Evolutionary conservation across 2,113 vertebrate genomes (phyloP).

Genomic region (Myrmecophaga tridactyla): DNA sequence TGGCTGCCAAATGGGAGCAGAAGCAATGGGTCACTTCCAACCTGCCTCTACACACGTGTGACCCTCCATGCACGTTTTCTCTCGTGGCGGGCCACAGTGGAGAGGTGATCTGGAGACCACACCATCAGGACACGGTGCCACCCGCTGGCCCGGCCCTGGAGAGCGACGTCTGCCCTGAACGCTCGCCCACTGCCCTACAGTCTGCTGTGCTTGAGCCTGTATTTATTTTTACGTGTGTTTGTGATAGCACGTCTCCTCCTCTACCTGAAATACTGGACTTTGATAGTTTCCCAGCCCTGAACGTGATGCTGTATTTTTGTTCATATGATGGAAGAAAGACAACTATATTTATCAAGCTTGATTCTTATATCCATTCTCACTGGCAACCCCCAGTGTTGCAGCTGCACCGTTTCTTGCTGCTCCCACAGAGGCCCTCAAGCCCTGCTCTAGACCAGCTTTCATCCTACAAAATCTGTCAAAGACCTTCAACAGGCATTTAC

Average conservation of each 20-base stretch:
- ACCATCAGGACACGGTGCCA: neutral
- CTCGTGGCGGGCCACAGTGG: neutral
- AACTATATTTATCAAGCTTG: neutral
- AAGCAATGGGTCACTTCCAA: neutral
- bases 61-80: neutral
- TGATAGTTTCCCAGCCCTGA: neutral
- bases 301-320: neutral
- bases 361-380: neutral
- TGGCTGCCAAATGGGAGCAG: neutral
- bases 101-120: neutral
- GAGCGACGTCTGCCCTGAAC: neutral
- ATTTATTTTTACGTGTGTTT: neutral
- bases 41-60: neutral
- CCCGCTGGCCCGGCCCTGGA: no score
- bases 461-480: neutral
- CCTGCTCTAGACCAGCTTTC: neutral
- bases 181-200: neutral
- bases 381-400: neutral
- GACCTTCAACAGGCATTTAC: constrained; percentile 7
- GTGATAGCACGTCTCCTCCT: neutral
- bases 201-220: neutral
- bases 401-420: no score
- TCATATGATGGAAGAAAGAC: neutral
- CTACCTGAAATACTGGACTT: neutral
- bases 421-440: neutral